These are phyloP conservation scores for Cataglyphis rosenhaueri DNA, from an alignment of 2,888 invertebrate genomes.

Conservation along the genomic window DNA sequence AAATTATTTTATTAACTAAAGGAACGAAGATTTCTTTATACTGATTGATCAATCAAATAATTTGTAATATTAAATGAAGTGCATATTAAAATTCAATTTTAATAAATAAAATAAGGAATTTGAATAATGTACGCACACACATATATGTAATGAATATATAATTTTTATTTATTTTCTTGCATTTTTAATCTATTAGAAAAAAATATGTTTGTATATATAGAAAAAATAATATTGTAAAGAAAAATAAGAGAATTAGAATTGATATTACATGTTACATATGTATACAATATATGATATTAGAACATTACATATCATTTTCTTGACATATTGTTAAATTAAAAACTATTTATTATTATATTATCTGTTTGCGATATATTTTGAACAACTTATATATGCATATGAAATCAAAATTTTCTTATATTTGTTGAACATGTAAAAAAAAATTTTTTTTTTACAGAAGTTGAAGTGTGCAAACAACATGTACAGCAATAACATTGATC, in stretches of 20 bases:
- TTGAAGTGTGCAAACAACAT: conserved; percentile 71
- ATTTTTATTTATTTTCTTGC: background rate
- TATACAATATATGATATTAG: no score
- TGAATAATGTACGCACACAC: no score
- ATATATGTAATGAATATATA: background rate
- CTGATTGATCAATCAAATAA: background rate
- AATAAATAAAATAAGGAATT: background rate
- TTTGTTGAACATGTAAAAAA: background rate
- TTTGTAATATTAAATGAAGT: background rate
- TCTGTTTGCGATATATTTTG: background rate
- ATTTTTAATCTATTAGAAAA: background rate
- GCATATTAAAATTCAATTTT: background rate
- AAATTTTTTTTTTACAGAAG: conserved; percentile 58
- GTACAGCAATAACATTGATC: conserved; percentile 83
- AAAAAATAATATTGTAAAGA: background rate
- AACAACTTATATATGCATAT: background rate
- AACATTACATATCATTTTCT: conserved; percentile 24
- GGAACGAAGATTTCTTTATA: background rate
- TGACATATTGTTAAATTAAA: conserved; percentile 41
- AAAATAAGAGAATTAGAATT: background rate
- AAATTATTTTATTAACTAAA: background rate
- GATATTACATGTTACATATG: conserved; percentile 13
- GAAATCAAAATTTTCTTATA: background rate
- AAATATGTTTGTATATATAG: background rate
- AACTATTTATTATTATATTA: conserved; percentile 2